Base-by-base conservation (phyloP, 2,113 vertebrate species). In the Leiothrix lutea region DNA sequence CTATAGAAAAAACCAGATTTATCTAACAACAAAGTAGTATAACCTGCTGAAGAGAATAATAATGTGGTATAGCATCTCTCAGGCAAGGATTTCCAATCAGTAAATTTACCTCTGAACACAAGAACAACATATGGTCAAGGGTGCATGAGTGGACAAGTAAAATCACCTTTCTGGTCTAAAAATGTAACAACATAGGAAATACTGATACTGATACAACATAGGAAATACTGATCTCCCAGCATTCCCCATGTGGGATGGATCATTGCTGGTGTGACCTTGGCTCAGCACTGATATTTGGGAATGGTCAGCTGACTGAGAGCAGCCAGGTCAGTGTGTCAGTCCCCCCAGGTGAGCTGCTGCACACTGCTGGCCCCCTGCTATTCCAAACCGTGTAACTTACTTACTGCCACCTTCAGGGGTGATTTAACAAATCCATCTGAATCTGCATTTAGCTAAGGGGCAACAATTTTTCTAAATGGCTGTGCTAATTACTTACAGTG, bases 261-360 rank as follows among this genome's bases (percentile, higher is more conserved):
- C 57, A 33, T 6, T 90, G 50, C 87, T 88, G 81, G 65, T 29
- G 16, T 57, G 26, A 12, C 47, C 73, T 26, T 31, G 54, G 38
- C 50, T 75, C 61, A 38, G 42, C 66, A 69, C 24, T 7, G 54
- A 2, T 35, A 26, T 17, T 62, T 80, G 47, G 92, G 47, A 45
- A 66, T 2, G 70, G 61, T 14, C 85, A 73, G 71, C 47, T 44
- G 48, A 90, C 57, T 1, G 11, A 19, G 70, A 82, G 87, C 88
- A 92, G 86, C 38, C 79, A 86, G 95, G 96, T 94, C 95, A 93
- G 79, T 92, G 88, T 93, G 94, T 93, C 86, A 90, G 79, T 28
- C 33, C 42, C 84, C 35, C 24, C 24, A 62, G 88, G 86, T 33
- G 62, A 92, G 88, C 86, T 77, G 71, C 79, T 50, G 42, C 88